Evolutionary conservation across 2,113 vertebrate genomes (phyloP).

Genomic region (Malurus melanocephalus): DNA sequence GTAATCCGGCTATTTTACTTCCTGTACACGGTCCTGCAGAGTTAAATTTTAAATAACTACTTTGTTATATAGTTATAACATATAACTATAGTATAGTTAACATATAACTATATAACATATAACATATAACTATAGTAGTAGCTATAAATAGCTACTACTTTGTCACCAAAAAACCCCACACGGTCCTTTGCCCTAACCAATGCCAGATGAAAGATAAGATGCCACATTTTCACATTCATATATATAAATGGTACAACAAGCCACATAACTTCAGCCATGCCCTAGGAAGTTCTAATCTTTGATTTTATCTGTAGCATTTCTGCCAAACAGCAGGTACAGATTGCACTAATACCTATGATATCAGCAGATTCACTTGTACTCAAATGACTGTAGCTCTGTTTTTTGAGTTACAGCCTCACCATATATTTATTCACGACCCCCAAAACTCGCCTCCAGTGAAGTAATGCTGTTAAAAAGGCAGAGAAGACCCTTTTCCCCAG

Average conservation of each 20-base stretch:
- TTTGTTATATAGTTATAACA: no score
- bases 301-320: not conserved
- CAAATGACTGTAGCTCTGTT: not conserved
- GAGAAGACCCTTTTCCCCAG: not conserved
- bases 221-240: not conserved
- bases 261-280: not conserved
- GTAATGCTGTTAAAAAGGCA: not conserved
- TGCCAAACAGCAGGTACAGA: not conserved
- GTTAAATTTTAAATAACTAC: not conserved
- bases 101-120: no score
- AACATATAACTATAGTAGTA: no score
- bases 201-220: not conserved
- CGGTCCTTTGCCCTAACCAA: not conserved
- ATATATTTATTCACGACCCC: not conserved
- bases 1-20: not conserved
- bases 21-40: not conserved
- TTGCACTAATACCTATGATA: not conserved
- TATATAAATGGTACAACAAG: not conserved
- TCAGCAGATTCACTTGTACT: not conserved
- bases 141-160: not conserved
- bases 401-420: not conserved
- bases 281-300: not conserved
- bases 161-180: fast-evolving
- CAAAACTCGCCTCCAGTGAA: not conserved
- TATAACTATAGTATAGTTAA: no score